A percentile compares a stretch with the other conserved stretches of the same genome.
phyloP scores from a whole-genome alignment of 2,888 invertebrate genomes.

The Drosophila cyrtoloma region DNA sequence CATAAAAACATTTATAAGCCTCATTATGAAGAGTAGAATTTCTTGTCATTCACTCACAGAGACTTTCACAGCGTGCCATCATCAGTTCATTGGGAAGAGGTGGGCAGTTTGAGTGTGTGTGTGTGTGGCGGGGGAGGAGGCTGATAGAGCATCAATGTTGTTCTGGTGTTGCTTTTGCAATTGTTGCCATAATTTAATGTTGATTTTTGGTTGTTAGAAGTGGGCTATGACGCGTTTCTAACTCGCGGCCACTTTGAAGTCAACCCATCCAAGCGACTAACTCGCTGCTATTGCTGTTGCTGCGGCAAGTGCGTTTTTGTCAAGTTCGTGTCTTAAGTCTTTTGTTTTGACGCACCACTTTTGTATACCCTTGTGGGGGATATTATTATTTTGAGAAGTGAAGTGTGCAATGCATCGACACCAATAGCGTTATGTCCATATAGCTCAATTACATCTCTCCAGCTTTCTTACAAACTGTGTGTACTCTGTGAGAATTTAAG shows the following conservation, averaged over 20 bases:
- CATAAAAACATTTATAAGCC: constrained; percentile 80
- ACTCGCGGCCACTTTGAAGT: constrained; percentile 60
- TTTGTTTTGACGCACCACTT: constrained; percentile 47
- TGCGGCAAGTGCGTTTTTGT: constrained; percentile 68
- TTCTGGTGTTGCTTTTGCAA: constrained; percentile 38
- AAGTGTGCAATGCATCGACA: background rate
- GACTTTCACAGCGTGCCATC: constrained; percentile 69
- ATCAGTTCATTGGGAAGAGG: background rate
- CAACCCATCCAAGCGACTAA: constrained; percentile 30
- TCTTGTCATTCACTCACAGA: constrained; percentile 70
- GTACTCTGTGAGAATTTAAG: background rate
- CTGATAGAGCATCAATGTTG: constrained; percentile 42
- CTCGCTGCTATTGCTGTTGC: constrained; percentile 4
- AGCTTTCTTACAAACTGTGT: background rate
- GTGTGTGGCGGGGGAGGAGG: background rate
- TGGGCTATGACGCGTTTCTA: constrained; percentile 65
- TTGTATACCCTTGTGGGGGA: background rate
- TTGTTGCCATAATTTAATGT: constrained; percentile 75
- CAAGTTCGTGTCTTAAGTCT: constrained; percentile 71
- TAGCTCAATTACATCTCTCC: background rate
- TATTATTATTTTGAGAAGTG: background rate
- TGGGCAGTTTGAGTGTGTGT: background rate
- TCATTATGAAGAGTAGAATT: constrained; percentile 81
- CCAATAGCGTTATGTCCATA: background rate
- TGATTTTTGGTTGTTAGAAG: constrained; percentile 73